Conservation (phyloP, 35 echinoderm and acorn worm species). For the Hemicentrotus pulcherrimus region DNA sequence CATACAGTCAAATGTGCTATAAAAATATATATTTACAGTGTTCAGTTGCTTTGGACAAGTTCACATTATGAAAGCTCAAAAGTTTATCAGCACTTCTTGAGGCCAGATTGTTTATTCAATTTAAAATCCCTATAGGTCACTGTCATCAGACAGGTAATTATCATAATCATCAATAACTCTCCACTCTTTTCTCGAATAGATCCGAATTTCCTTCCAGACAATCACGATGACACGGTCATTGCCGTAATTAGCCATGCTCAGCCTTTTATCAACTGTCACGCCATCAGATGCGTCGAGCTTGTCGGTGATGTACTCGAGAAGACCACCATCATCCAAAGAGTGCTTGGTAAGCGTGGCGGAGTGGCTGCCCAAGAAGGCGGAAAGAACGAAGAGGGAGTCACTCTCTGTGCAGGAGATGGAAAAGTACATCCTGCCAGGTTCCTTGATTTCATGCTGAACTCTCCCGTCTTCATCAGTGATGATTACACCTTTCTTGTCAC, state of each 20-base stretch:
- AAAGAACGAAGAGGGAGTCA: background rate
- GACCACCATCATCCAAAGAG: background rate
- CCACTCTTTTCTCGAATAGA: background rate
- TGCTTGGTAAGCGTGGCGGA: background rate
- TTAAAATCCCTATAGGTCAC: background rate
- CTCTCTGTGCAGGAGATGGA: background rate
- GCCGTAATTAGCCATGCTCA: background rate
- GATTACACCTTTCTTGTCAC: background rate
- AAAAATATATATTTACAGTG: no score
- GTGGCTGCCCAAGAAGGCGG: background rate
- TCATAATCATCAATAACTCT: background rate
- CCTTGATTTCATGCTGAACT: conserved; percentile 27
- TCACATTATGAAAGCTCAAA: no score
- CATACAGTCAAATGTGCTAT: no score
- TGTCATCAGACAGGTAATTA: background rate
- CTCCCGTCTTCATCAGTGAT: background rate
- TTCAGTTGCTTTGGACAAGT: no score
- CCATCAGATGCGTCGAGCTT: background rate
- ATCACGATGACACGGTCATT: background rate
- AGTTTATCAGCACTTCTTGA: no score
- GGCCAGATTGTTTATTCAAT: no score
- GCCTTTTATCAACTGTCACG: background rate
- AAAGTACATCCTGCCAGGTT: background rate
- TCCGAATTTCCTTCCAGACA: background rate
- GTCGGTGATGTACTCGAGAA: background rate